Conservation (phyloP, 2,888 invertebrate species). For the Lycophotia porphyrea region DNA sequence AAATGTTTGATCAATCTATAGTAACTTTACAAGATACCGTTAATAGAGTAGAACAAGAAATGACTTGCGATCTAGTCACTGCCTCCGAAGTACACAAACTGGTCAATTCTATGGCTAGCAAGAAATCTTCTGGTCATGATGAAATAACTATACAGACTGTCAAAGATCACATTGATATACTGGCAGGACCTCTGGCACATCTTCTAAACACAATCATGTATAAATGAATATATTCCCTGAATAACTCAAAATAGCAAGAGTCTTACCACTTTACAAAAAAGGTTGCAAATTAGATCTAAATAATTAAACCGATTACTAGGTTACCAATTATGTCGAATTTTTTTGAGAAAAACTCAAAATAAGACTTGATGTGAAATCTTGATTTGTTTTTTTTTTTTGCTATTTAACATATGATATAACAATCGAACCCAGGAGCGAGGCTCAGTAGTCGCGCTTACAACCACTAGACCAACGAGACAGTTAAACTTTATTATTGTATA, state of each 20-base stretch:
- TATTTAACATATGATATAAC: too few species aligned
- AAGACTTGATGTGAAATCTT: too few species aligned
- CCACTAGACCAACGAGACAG: too few species aligned
- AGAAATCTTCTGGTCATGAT: not conserved
- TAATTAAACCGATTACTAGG: not conserved
- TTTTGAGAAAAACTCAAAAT: not conserved
- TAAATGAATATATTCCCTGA: not conserved
- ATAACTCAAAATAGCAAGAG: not conserved
- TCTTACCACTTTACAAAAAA: slow-evolving; percentile 1
- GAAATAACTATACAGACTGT: not conserved
- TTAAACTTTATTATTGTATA: too few species aligned
- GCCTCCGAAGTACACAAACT: not conserved
- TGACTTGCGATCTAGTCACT: not conserved
- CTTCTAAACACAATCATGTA: not conserved
- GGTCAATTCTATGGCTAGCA: not conserved
- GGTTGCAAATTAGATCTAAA: not conserved
- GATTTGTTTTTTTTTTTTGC: too few species aligned
- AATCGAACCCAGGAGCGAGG: too few species aligned
- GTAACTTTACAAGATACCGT: not conserved
- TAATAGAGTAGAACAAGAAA: not conserved
- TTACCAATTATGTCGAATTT: not conserved
- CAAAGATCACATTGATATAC: slow-evolving; percentile 1
- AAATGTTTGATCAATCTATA: not conserved
- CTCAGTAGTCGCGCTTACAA: too few species aligned
- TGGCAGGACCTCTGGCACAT: not conserved